These are phyloP conservation scores for Lordiphosa stackelbergi DNA, from an alignment of 1,140 invertebrate genomes.

Conservation along the genomic window DNA sequence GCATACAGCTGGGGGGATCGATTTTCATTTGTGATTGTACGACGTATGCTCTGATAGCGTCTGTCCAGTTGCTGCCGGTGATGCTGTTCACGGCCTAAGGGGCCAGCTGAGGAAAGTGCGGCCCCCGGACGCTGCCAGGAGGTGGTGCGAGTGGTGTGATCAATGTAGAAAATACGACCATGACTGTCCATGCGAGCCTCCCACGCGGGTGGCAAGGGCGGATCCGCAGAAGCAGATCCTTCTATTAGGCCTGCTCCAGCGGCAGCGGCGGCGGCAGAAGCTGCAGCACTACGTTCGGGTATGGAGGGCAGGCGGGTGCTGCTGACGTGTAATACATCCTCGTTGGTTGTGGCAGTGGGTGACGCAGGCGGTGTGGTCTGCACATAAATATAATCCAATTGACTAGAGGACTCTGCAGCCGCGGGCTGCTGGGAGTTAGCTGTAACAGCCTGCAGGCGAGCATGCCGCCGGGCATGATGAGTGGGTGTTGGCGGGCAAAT, in stretches of 20 bases:
- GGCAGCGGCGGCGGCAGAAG: constrained; percentile 43
- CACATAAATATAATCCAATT: constrained; percentile 55
- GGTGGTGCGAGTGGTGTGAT: constrained; percentile 93
- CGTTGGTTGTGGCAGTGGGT: constrained; percentile 4
- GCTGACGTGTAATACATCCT: constrained; percentile 84
- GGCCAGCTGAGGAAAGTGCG: constrained; percentile 61
- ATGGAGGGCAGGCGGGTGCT: constrained; percentile 89
- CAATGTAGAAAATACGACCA: constrained; percentile 94
- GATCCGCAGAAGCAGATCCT: constrained; percentile 79
- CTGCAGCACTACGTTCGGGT: constrained; percentile 81
- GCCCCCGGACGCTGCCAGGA: constrained; percentile 91
- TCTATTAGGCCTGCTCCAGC: constrained; percentile 43
- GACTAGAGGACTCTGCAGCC: constrained; percentile 38
- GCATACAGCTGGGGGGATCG: constrained; percentile 48
- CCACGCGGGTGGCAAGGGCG: constrained; percentile 92
- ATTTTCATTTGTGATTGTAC: constrained; percentile 85
- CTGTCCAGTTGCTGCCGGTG: constrained; percentile 78
- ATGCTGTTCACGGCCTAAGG: constrained; percentile 77
- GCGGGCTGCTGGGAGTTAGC: constrained; percentile 57
- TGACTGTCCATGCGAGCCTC: constrained; percentile 95
- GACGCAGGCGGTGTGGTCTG: constrained; percentile 37
- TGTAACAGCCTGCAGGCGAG: constrained; percentile 63
- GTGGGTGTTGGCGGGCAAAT: constrained; percentile 90
- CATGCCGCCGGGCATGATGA: constrained; percentile 83
- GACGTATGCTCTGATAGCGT: constrained; percentile 90